Evolutionary conservation across 1,140 invertebrate species (phyloP), one percentile per base, ranked within the genome.

Genomic region (Drosophila yakuba): DNA sequence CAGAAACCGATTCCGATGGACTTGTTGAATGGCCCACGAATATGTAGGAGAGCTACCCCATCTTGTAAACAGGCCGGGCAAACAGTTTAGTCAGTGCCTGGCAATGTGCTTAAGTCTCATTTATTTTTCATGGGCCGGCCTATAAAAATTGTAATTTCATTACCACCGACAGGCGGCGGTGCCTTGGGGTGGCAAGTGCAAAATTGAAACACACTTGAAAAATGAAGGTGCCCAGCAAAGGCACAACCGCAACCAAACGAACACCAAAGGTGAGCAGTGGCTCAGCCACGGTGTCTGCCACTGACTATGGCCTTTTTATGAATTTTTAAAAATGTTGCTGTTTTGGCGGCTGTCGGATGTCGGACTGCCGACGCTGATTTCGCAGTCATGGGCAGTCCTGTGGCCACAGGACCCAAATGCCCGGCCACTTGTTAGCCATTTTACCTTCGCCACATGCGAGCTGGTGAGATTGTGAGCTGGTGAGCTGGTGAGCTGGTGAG

Each of bases 141-240:
- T 75, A 85, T 82, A 86, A 80, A 90, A 86, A 90, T 86, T 90
- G 86, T 90, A 90, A 90, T 90, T 90, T 90, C 88, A 90, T 90
- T 90, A 90, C 76, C 79, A 86, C 67, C 64, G 69, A 80, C 77
- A 83, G 79, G 59, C 61, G 56, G 55, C 45, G 44, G n/a, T 54
- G 10, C 17, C 28, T 23, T 14, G 25, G 45, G 57, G 52, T 38
- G 45, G 72, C 36, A 84, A 85, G 68, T 75, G 69, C 63, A 66
- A 67, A 86, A 89, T 89, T 76, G 76, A 88, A 83, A 89, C 84
- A 84, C 84, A 80, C 76, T 84, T 89, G 80, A 88, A 89, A 88
- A 88, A 89, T 88, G 64, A 83, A 80, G 79, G 73, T 73, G 72
- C 59, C 79, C 69, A 20, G 20, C 20, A 20, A 20, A 20, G 2